A percentile compares a stretch with the other conserved stretches of the same genome.
phyloP scores from a whole-genome alignment of 2,797 vertebrate species.

The Parauchenoglanis punctatus region DNA sequence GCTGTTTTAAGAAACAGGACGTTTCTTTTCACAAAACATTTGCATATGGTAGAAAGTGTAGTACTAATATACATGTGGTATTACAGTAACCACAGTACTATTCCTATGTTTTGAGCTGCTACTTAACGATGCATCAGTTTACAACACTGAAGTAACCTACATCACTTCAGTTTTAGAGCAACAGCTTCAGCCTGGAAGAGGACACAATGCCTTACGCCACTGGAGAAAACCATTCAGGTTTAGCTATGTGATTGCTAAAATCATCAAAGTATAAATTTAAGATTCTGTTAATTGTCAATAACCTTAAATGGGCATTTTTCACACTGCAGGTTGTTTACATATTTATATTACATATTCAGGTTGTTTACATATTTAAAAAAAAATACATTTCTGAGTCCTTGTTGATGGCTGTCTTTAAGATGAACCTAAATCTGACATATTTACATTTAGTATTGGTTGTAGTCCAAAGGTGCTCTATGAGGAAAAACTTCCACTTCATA shows the following conservation, averaged over 20 bases:
- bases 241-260: background rate
- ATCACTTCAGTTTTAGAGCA: background rate
- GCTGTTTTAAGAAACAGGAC: too few species aligned
- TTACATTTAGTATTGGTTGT: background rate
- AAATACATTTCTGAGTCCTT: background rate
- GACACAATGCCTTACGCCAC: background rate
- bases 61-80: too few species aligned
- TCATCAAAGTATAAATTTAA: background rate
- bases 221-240: background rate
- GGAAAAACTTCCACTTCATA: background rate
- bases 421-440: background rate
- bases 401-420: background rate
- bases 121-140: too few species aligned
- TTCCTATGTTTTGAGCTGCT: too few species aligned
- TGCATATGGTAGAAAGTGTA: too few species aligned
- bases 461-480: background rate
- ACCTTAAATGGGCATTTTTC: background rate
- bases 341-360: too few species aligned
- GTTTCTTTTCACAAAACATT: too few species aligned
- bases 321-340: background rate
- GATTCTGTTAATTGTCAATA: background rate
- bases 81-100: too few species aligned
- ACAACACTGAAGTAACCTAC: background rate
- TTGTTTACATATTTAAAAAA: background rate
- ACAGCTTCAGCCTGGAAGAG: background rate